Evolutionary conservation across 1,140 invertebrate genomes (phyloP).

Genomic region (Aphelenchoides avenae): DNA sequence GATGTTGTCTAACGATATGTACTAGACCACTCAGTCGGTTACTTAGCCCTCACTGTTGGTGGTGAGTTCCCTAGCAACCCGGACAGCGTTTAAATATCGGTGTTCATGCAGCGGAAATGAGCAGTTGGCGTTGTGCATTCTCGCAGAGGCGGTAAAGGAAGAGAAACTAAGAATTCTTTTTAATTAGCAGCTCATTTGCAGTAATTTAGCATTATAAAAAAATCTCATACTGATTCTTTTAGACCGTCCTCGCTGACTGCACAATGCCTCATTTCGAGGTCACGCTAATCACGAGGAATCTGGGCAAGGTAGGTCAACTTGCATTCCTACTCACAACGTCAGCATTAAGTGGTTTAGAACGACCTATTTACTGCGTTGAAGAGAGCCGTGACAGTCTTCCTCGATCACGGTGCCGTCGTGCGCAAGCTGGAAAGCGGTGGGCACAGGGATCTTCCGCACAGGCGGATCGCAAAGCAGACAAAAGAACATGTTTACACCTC

Average conservation of each 20-base stretch:
- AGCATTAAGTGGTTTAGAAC: conserved; percentile 29
- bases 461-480: conserved; percentile 40
- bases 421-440: conserved; percentile 50
- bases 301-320: conserved; percentile 46
- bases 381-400: conserved; percentile 39
- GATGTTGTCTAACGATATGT: too few species aligned
- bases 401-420: conserved; percentile 55
- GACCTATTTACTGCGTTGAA: conserved; percentile 48
- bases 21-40: too few species aligned
- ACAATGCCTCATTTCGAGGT: conserved; percentile 56
- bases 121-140: too few species aligned
- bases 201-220: not conserved
- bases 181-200: not conserved
- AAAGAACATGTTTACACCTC: conserved; percentile 48
- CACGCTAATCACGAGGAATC: conserved; percentile 48
- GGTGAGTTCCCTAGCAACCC: too few species aligned
- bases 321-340: too few species aligned
- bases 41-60: too few species aligned
- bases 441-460: conserved; percentile 50
- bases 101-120: too few species aligned
- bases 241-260: not conserved
- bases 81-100: too few species aligned
- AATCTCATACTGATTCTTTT: too few species aligned
- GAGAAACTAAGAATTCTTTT: not conserved
- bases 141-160: too few species aligned